Base-by-base conservation (phyloP, 2,888 invertebrate species). In the Athalia circularis region DNA sequence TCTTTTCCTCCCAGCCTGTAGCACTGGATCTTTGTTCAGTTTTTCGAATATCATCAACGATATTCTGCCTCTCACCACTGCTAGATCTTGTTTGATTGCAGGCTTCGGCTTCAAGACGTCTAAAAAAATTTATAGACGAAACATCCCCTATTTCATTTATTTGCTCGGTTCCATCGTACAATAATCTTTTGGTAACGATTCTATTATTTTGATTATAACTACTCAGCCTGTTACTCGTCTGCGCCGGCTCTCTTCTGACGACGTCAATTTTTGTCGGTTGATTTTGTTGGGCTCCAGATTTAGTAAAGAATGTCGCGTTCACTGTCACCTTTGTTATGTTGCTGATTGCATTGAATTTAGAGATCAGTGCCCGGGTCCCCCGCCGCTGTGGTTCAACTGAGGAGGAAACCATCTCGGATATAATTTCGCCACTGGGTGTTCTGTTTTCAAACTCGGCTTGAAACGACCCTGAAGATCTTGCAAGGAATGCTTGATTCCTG, bases 321-420 rank as follows among this genome's bases (percentile, higher is more conserved):
- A 92, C 92, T 3, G 92, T 92, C 9, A 92, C 91, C 85, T 91
- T 92, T 0, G 92, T 92, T 7, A 92, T 92, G 80, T 91, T 92
- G n/a, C 93, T 92, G 75, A 93, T 92, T 0, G 93, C 92, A 83
- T 94, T 94, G 86, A 94, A 94, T 88, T 93, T 92, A 0, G 93
- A 92, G 68, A 94, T 93, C 43, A 94, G 87, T 78, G 93, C 93
- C 80, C 92, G 90, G 0, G 93, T 88, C 47, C 86, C 88, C 74
- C 85, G 84, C 79, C 85, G 87, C 11, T 86, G 90, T 52, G 85
- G 87, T 81, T 86, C 87, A 80, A 85, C 86, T 15, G 85, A 84
- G 3, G 89, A 86, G 5, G 85, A 83, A 1, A 88, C 86, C 9
- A 88, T 87, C 8, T 87, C 87, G 9, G 85, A 84, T 8, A 87